A percentile compares a stretch with the other conserved stretches of the same genome.
phyloP scores from a whole-genome alignment of 2,113 vertebrate species.

The Channa maculata region DNA sequence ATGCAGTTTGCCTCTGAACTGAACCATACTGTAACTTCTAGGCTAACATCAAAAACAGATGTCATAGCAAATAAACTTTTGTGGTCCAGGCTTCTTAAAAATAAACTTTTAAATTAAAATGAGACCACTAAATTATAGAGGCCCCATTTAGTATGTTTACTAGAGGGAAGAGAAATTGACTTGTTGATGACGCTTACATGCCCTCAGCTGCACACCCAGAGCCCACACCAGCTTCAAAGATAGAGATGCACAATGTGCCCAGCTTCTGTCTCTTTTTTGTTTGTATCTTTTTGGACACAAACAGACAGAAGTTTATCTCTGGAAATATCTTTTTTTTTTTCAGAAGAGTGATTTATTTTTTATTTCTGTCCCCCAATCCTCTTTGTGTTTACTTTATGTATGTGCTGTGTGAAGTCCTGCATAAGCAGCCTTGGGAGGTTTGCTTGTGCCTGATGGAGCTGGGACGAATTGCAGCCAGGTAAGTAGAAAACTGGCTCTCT shows the following conservation, averaged over 20 bases:
- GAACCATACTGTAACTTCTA: no score
- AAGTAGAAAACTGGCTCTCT: constrained; percentile 28
- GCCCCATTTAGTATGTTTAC: neutral
- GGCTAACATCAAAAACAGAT: no score
- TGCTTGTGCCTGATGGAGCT: constrained; percentile 97
- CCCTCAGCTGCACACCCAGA: constrained; percentile 48
- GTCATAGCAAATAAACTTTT: no score
- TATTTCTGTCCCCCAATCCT: constrained; percentile 1
- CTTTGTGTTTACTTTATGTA: constrained; percentile 31
- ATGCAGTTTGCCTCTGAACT: no score
- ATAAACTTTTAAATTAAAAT: no score
- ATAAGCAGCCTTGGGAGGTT: constrained; percentile 95
- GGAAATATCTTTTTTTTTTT: constrained; percentile 54
- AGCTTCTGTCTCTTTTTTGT: constrained; percentile 32
- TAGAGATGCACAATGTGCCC: constrained; percentile 33
- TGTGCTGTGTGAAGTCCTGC: constrained; percentile 87
- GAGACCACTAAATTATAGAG: no score
- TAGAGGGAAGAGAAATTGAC: constrained; percentile 1
- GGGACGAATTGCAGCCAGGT: constrained; percentile 94
- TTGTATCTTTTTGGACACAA: constrained; percentile 15
- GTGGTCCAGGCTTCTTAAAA: no score
- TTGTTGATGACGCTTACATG: constrained; percentile 51
- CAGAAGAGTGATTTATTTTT: constrained; percentile 40
- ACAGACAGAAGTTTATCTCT: constrained; percentile 59
- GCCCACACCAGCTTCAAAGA: constrained; percentile 60